phyloP scores from a whole-genome alignment of 2,888 invertebrate genomes.

The Taenaris catops region DNA sequence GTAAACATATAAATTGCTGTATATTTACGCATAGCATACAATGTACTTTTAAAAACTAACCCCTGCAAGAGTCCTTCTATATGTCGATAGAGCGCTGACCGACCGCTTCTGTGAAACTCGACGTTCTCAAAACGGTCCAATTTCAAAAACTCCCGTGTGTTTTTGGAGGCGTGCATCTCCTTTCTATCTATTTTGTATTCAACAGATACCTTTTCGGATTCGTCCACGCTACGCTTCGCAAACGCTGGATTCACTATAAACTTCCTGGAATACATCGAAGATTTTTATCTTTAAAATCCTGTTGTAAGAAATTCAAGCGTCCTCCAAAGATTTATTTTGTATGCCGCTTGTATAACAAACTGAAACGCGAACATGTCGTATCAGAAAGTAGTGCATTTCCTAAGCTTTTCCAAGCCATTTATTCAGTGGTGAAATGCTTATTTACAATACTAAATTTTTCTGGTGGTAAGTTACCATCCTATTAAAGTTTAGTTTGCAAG shows the following conservation, averaged over 20 bases:
- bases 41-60: no score
- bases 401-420: no score
- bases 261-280: slow-evolving; percentile 47
- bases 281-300: slow-evolving; percentile 19
- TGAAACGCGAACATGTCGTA: not conserved
- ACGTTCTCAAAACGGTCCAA: slow-evolving; percentile 44
- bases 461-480: no score
- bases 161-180: slow-evolving; percentile 62
- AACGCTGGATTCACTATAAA: slow-evolving; percentile 69
- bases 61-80: slow-evolving; percentile 82
- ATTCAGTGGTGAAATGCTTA: not conserved
- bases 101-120: slow-evolving; percentile 82
- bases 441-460: no score
- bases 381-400: slow-evolving; percentile 1
- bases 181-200: slow-evolving; percentile 60
- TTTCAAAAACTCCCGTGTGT: slow-evolving; percentile 58
- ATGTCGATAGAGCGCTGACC: slow-evolving; percentile 82
- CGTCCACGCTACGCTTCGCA: slow-evolving; percentile 65
- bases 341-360: not conserved
- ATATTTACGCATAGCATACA: not conserved
- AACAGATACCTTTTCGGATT: slow-evolving; percentile 28
- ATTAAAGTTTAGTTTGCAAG: no score
- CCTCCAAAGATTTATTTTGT: slow-evolving; percentile 9
- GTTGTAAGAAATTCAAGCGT: slow-evolving; percentile 6
- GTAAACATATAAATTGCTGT: not conserved